Conservation (phyloP, 1,140 invertebrate genomes). For the Branchinecta lynchi region DNA sequence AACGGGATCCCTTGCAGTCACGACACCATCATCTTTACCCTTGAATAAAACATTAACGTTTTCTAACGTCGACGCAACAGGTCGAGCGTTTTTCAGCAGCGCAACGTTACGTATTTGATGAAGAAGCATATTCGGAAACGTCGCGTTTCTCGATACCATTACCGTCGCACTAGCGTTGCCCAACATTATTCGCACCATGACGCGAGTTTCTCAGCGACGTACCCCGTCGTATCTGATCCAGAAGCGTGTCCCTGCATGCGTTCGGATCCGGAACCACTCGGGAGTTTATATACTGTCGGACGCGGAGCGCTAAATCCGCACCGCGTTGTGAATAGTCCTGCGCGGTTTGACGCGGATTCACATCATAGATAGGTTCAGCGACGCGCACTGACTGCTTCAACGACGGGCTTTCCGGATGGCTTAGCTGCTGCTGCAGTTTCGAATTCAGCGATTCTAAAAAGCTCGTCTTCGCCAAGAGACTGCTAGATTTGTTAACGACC, state of each 20-base stretch:
- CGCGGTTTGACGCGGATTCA: background rate
- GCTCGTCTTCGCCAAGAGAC: background rate
- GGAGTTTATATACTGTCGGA: constrained; percentile 44
- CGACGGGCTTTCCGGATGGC: background rate
- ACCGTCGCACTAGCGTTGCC: too few species aligned
- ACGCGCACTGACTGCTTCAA: background rate
- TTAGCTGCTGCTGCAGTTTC: background rate
- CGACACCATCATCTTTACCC: too few species aligned
- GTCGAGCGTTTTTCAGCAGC: too few species aligned
- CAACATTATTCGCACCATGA: too few species aligned
- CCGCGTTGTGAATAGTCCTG: background rate
- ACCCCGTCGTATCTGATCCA: constrained; percentile 78
- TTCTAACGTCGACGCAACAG: too few species aligned
- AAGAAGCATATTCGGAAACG: too few species aligned
- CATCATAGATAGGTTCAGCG: background rate
- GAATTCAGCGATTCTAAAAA: background rate
- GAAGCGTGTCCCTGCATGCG: constrained; percentile 45
- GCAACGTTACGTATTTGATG: too few species aligned
- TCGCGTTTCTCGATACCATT: too few species aligned
- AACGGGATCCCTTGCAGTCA: too few species aligned
- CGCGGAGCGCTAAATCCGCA: constrained; percentile 37
- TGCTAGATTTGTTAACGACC: background rate
- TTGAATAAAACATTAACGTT: too few species aligned
- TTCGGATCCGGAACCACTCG: constrained; percentile 37
- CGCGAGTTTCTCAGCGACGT: constrained; percentile 46